Conservation (phyloP, 1,140 invertebrate species). For the Galleria mellonella region DNA sequence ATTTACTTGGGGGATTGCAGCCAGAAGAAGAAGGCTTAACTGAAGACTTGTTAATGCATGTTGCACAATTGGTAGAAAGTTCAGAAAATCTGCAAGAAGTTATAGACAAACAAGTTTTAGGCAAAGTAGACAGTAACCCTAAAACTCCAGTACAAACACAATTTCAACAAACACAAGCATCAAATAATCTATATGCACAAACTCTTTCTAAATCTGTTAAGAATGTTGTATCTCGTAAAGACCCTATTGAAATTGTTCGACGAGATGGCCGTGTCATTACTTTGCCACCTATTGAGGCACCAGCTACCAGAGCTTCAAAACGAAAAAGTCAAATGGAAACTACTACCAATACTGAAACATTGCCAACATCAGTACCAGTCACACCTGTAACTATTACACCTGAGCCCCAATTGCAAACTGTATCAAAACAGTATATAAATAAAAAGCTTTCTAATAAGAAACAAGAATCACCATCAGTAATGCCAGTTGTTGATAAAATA, state of each 20-base stretch:
- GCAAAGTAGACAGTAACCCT: constrained; percentile 60
- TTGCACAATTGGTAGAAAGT: constrained; percentile 79
- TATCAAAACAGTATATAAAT: constrained; percentile 54
- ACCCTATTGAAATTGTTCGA: constrained; percentile 80
- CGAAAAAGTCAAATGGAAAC: constrained; percentile 33
- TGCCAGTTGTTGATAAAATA: constrained; percentile 55
- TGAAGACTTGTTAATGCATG: constrained; percentile 80
- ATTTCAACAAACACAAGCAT: constrained; percentile 20
- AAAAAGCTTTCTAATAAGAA: constrained; percentile 49
- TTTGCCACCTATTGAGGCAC: constrained; percentile 85
- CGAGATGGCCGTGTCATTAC: constrained; percentile 83
- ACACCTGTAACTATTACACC: constrained; percentile 20
- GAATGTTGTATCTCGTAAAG: constrained; percentile 47
- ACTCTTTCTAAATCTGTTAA: constrained; percentile 37
- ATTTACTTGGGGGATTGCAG: constrained; percentile 63
- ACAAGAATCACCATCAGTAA: constrained; percentile 24
- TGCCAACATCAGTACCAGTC: constrained; percentile 10
- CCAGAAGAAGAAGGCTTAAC: constrained; percentile 77
- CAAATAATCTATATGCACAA: constrained; percentile 34
- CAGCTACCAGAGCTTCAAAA: constrained; percentile 76
- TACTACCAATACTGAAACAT: constrained; percentile 7
- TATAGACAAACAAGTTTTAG: constrained; percentile 78
- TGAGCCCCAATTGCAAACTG: constrained; percentile 29
- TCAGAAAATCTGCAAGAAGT: constrained; percentile 80
- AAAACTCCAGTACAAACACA: constrained; percentile 33